Conservation (phyloP, 2,888 invertebrate genomes). For the Helicoverpa assulta region DNA sequence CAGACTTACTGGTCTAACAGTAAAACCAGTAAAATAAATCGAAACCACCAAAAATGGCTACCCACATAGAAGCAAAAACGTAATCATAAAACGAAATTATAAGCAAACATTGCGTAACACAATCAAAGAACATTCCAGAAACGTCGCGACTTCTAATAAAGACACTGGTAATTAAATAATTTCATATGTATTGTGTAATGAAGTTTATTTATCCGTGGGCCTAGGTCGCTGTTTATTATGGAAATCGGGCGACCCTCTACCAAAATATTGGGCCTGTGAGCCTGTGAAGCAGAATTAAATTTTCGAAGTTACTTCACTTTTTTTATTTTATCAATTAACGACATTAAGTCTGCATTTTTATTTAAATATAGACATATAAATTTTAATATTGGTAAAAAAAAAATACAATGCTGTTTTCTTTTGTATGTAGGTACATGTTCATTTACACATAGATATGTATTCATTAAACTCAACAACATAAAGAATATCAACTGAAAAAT, state of each 20-base stretch:
- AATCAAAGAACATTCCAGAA: slow-evolving; percentile 49
- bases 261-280: slow-evolving; percentile 14
- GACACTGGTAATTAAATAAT: slow-evolving; percentile 61
- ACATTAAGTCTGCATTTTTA: no score
- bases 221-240: slow-evolving; percentile 62
- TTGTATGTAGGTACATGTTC: no score
- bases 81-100: slow-evolving; percentile 18
- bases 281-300: neutral
- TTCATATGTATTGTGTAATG: slow-evolving; percentile 63
- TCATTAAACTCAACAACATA: no score
- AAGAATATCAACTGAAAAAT: neutral
- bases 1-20: neutral
- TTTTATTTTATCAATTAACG: no score
- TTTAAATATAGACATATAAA: no score
- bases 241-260: slow-evolving; percentile 60
- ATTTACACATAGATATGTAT: no score
- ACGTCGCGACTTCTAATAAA: slow-evolving; percentile 43
- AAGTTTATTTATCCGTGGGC: slow-evolving; percentile 67
- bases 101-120: slow-evolving; percentile 31
- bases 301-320: neutral
- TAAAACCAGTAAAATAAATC: neutral
- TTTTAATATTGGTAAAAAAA: no score
- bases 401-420: no score
- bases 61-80: slow-evolving; percentile 1
- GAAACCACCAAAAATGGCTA: neutral